Percentiles rank a stretch among this genome's conserved stretches.
phyloP scores from a whole-genome alignment of 2,797 vertebrate genomes.

The Hemibagrus guttatus region DNA sequence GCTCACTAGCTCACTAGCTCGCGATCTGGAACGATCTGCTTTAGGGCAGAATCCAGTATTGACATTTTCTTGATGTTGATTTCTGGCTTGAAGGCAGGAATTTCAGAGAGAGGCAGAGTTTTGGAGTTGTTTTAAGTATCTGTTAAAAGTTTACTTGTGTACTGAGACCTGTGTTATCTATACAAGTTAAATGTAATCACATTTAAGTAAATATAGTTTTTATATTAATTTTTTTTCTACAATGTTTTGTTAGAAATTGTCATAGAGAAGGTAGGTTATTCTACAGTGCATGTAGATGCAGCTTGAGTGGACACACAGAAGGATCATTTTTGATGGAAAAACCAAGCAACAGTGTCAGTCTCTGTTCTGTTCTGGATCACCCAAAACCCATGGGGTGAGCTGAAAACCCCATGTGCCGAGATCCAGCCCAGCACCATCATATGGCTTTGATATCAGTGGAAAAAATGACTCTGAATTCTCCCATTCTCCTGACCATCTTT shows the following conservation, averaged over 20 bases:
- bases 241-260: not conserved
- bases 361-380: slow-evolving; percentile 51
- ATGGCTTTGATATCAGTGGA: slow-evolving; percentile 82
- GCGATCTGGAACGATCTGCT: slow-evolving; percentile 71
- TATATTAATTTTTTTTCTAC: not conserved
- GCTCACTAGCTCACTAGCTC: slow-evolving; percentile 71
- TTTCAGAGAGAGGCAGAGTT: slow-evolving; percentile 22
- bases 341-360: not conserved
- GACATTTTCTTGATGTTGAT: slow-evolving; percentile 67
- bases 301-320: slow-evolving; percentile 1
- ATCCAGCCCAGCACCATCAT: slow-evolving; percentile 67
- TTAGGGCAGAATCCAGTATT: slow-evolving; percentile 72
- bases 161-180: not conserved
- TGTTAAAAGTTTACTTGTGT: not conserved
- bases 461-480: slow-evolving; percentile 75
- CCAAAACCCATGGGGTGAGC: slow-evolving; percentile 45
- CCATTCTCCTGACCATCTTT: slow-evolving; percentile 54
- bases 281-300: not conserved
- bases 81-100: slow-evolving; percentile 62
- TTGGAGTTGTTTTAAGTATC: not conserved
- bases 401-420: slow-evolving; percentile 64
- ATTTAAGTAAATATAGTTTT: not conserved
- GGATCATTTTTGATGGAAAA: slow-evolving; percentile 23
- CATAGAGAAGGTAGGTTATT: not conserved
- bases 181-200: too few species aligned